A percentile compares a stretch with the other conserved stretches of the same genome.
Evolutionary conservation across 2,888 invertebrate species (phyloP).

Genomic region (Spilosoma lubricipeda): DNA sequence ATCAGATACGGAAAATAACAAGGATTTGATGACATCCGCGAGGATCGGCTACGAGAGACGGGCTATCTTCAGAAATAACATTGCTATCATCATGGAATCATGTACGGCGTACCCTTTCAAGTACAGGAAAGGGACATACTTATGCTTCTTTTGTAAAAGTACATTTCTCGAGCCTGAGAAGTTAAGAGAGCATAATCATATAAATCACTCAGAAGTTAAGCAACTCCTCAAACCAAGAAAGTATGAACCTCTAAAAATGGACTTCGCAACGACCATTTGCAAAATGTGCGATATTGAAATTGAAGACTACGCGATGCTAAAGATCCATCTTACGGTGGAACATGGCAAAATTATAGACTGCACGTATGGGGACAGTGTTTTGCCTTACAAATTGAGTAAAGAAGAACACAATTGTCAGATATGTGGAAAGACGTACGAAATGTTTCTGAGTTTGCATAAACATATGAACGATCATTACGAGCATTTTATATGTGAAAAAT

Average conservation of each 20-base stretch:
- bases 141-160: conserved; percentile 78
- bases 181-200: conserved; percentile 71
- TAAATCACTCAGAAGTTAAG: conserved; percentile 64
- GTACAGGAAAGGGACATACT: conserved; percentile 77
- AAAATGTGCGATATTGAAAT: conserved; percentile 69
- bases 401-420: conserved; percentile 77
- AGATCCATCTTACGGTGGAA: conserved; percentile 65
- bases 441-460: conserved; percentile 78
- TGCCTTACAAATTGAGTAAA: conserved; percentile 78
- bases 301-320: conserved; percentile 67
- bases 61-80: conserved; percentile 75
- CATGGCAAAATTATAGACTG: conserved; percentile 72
- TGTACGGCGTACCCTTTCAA: conserved; percentile 81
- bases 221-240: conserved; percentile 71
- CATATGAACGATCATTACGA: conserved; percentile 83
- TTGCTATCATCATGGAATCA: conserved; percentile 70
- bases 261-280: conserved; percentile 70
- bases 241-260: conserved; percentile 80
- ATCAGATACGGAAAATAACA: conserved; percentile 57
- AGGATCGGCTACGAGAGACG: conserved; percentile 66
- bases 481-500: conserved; percentile 80
- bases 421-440: conserved; percentile 78
- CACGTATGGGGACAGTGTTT: conserved; percentile 73
- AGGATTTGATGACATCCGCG: conserved; percentile 26
- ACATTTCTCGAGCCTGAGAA: conserved; percentile 78